phyloP scores from a whole-genome alignment of 2,113 vertebrate species.

The Mustelus asterias region DNA sequence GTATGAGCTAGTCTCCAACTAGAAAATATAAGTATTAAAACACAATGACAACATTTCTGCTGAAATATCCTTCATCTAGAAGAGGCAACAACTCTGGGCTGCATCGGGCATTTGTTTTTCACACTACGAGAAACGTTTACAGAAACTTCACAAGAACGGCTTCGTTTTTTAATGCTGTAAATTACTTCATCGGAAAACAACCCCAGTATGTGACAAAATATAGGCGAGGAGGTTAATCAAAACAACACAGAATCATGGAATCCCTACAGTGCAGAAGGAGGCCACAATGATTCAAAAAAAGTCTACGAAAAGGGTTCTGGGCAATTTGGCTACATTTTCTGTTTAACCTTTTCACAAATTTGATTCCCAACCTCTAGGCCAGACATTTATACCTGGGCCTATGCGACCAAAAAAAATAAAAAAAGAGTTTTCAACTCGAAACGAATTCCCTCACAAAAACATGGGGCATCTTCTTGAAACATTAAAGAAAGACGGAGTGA shows the following conservation, averaged over 20 bases:
- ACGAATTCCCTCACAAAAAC: not conserved
- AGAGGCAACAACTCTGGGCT: not conserved
- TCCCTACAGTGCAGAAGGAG: no score
- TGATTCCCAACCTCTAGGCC: not conserved
- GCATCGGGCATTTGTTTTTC: no score
- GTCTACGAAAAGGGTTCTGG: no score
- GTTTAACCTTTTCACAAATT: not conserved
- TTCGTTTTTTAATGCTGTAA: not conserved
- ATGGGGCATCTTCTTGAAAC: no score
- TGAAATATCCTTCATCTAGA: not conserved
- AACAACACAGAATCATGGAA: not conserved
- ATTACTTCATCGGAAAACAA: not conserved
- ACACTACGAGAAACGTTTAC: not conserved
- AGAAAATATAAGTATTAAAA: not conserved
- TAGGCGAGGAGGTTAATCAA: not conserved
- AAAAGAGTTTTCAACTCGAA: not conserved
- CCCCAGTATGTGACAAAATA: not conserved
- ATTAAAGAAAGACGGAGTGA: not conserved
- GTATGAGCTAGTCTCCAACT: constrained; percentile 29
- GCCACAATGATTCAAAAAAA: not conserved
- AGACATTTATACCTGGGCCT: not conserved
- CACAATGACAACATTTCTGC: not conserved
- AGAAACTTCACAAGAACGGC: not conserved
- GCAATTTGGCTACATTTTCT: not conserved
- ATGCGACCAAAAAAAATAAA: not conserved